A percentile compares a stretch with the other conserved stretches of the same genome.
phyloP scores from a whole-genome alignment of 2,888 invertebrate species.

The Pterobdella sp. region DNA sequence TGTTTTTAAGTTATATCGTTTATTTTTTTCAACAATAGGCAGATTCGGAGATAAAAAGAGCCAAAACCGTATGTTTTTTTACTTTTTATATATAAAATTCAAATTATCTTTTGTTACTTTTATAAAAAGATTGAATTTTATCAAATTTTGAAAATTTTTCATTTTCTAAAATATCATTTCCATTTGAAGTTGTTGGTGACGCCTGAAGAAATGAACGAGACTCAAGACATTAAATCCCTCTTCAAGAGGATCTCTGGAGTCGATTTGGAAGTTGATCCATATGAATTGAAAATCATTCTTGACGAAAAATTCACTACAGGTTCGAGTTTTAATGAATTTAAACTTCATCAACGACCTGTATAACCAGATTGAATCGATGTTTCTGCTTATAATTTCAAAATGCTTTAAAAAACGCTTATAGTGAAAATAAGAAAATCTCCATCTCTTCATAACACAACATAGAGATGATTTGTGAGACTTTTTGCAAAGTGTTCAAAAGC shows the following conservation, averaged over 20 bases:
- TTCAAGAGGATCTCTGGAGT: constrained; percentile 59
- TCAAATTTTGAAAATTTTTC: background rate
- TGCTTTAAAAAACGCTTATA: too few relatives aligned
- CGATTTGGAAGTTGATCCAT: constrained; percentile 86
- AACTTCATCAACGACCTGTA: too few relatives aligned
- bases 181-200: constrained; percentile 33
- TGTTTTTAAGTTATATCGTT: background rate
- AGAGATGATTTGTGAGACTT: too few relatives aligned
- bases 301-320: constrained; percentile 60
- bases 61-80: constrained; percentile 14
- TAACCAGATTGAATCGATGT: too few relatives aligned
- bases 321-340: too few relatives aligned
- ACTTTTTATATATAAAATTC: background rate
- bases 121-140: background rate
- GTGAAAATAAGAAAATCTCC: too few relatives aligned
- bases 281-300: constrained; percentile 80
- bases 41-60: constrained; percentile 25
- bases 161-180: background rate
- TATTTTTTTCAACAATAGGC: constrained; percentile 15
- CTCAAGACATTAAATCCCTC: constrained; percentile 34
- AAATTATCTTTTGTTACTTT: background rate
- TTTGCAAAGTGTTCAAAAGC: too few relatives aligned
- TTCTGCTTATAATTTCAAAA: background rate
- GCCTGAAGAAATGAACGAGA: constrained; percentile 33
- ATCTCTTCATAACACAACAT: too few relatives aligned